Evolutionary conservation across 35 echinoderm and acorn worm species (phyloP).

Genomic region (Strongylocentrotus purpuratus): DNA sequence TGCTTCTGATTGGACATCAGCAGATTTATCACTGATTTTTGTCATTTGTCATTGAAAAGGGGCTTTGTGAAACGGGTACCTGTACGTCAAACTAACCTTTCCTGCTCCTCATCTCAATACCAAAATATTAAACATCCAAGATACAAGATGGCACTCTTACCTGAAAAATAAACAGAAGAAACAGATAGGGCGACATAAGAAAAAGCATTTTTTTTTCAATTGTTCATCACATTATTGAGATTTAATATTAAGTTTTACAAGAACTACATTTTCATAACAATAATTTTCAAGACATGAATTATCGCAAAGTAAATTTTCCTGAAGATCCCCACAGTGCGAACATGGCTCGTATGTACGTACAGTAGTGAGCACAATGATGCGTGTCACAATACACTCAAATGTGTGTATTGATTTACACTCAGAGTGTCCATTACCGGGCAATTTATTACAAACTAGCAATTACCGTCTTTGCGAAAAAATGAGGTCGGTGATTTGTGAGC

Average conservation of each 20-base stretch:
- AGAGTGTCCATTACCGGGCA: neutral
- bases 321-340: neutral
- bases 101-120: neutral
- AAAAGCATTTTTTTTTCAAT: no score
- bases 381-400: neutral
- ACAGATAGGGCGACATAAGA: neutral
- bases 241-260: no score
- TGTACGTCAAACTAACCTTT: neutral
- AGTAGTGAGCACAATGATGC: neutral
- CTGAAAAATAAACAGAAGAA: neutral
- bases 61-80: no score
- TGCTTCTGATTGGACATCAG: no score
- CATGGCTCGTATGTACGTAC: neutral
- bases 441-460: constrained; percentile 6
- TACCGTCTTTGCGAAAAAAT: neutral
- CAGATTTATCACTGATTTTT: no score
- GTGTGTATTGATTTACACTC: neutral
- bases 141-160: neutral
- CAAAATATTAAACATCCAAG: neutral
- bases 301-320: neutral
- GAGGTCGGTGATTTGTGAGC: neutral
- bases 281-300: neutral
- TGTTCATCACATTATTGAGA: no score
- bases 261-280: no score
- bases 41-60: no score